Evolutionary conservation across 2,797 vertebrate genomes (phyloP).

Genomic region (Scleropages formosus): DNA sequence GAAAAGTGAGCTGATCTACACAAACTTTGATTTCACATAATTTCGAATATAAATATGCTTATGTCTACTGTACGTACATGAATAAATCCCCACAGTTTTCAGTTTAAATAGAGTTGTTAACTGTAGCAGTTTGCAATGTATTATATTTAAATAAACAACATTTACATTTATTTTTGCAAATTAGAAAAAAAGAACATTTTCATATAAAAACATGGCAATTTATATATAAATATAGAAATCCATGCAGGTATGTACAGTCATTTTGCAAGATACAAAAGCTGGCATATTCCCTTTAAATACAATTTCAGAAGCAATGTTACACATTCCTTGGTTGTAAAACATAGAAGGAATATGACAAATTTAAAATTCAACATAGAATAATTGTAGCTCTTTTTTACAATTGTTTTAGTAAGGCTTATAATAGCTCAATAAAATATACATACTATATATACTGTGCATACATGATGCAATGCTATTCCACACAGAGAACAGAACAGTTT

Average conservation of each 20-base stretch:
- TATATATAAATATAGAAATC: slow-evolving; percentile 52
- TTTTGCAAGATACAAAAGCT: slow-evolving; percentile 45
- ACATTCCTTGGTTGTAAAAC: slow-evolving; percentile 23
- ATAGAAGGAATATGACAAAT: slow-evolving; percentile 15
- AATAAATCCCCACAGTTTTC: no score
- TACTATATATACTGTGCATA: neutral
- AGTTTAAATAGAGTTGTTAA: no score
- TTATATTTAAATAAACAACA: neutral
- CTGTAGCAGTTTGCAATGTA: no score
- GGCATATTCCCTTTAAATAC: slow-evolving; percentile 28
- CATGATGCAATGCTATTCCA: slow-evolving; percentile 1
- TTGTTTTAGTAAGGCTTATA: slow-evolving; percentile 26
- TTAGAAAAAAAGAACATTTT: slow-evolving; percentile 24
- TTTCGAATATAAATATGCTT: no score
- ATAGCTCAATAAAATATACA: slow-evolving; percentile 8
- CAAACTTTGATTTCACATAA: no score
- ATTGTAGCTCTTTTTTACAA: slow-evolving; percentile 18
- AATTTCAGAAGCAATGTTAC: slow-evolving; percentile 5
- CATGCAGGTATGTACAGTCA: slow-evolving; percentile 51
- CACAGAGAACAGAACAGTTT: neutral
- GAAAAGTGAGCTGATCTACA: no score
- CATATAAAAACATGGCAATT: slow-evolving; percentile 42
- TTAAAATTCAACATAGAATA: slow-evolving; percentile 12
- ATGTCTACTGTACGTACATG: no score
- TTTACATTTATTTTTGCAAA: slow-evolving; percentile 6